Percentiles rank a stretch among this genome's conserved stretches.
Conservation (phyloP, 1,140 invertebrate genomes). For the Lepidurus packardi region DNA sequence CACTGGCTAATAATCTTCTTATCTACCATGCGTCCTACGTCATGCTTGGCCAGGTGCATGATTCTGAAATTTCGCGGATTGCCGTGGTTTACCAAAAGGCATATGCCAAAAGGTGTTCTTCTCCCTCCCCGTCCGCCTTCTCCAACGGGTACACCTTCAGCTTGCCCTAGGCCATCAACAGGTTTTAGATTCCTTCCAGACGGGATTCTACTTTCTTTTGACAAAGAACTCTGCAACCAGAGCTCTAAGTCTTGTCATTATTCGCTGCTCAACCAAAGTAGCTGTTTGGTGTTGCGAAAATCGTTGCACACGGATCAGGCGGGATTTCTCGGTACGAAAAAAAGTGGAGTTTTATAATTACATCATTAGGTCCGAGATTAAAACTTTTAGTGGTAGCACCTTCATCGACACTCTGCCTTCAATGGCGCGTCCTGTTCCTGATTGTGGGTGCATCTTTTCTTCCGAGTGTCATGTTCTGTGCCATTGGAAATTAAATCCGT, state of each 20-base stretch:
- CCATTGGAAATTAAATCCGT: background rate
- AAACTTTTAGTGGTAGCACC: background rate
- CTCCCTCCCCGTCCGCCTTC: background rate
- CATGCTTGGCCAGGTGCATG: background rate
- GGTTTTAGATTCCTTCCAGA: constrained; percentile 8
- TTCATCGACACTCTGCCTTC: background rate
- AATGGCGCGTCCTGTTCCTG: background rate
- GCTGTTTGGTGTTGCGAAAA: background rate
- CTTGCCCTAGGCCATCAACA: background rate
- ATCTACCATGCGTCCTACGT: background rate
- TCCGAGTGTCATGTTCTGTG: constrained; percentile 14
- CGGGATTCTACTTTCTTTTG: constrained; percentile 19
- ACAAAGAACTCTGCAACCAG: background rate
- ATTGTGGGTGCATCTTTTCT: background rate
- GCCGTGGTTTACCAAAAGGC: background rate
- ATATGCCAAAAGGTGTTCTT: background rate
- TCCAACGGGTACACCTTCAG: background rate
- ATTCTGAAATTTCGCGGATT: background rate
- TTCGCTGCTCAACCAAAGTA: background rate
- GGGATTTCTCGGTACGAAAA: background rate
- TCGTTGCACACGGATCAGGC: background rate
- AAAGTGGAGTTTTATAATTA: background rate
- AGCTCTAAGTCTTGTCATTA: background rate
- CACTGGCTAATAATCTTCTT: background rate
- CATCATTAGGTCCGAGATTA: background rate